phyloP scores from a whole-genome alignment of 2,888 invertebrate genomes.

The Drosophila nr. medialis region DNA sequence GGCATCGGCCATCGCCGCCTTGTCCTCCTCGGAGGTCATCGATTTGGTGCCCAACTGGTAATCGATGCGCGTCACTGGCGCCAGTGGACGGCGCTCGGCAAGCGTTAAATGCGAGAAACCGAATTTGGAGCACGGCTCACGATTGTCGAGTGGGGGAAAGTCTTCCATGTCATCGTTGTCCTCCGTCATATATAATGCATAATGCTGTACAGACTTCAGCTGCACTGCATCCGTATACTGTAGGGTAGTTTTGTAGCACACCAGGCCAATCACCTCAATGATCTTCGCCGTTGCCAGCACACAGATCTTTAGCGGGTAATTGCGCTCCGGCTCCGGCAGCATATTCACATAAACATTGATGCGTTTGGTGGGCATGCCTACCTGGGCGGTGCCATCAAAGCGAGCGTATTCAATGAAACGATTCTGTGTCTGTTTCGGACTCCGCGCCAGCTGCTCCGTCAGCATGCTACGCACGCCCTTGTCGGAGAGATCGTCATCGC shows the following conservation, averaged over 20 bases:
- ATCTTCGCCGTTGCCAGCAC: conserved; percentile 94
- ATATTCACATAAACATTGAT: conserved; percentile 96
- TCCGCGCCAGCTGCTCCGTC: conserved; percentile 90
- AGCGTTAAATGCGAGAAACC: conserved; percentile 95
- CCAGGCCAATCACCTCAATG: conserved; percentile 95
- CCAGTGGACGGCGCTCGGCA: conserved; percentile 88
- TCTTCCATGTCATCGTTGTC: conserved; percentile 95
- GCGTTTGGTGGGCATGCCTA: conserved; percentile 91
- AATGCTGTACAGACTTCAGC: conserved; percentile 89
- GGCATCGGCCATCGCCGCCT: conserved; percentile 77
- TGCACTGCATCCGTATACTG: conserved; percentile 87
- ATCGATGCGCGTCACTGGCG: conserved; percentile 81
- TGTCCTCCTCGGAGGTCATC: conserved; percentile 85
- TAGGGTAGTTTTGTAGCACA: conserved; percentile 92
- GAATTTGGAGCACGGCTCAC: conserved; percentile 96
- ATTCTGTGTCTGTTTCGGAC: conserved; percentile 91
- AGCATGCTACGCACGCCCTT: conserved; percentile 87
- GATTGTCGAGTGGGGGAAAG: conserved; percentile 95
- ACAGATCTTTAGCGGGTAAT: conserved; percentile 93
- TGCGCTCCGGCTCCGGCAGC: conserved; percentile 91
- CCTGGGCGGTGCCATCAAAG: conserved; percentile 95
- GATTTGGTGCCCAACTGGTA: conserved; percentile 81
- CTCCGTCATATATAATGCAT: conserved; percentile 96
- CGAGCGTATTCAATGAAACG: conserved; percentile 95
- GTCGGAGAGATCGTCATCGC: conserved; percentile 58